phyloP scores from a whole-genome alignment of 2,888 invertebrate species.

The Polydrusus tereticollis region DNA sequence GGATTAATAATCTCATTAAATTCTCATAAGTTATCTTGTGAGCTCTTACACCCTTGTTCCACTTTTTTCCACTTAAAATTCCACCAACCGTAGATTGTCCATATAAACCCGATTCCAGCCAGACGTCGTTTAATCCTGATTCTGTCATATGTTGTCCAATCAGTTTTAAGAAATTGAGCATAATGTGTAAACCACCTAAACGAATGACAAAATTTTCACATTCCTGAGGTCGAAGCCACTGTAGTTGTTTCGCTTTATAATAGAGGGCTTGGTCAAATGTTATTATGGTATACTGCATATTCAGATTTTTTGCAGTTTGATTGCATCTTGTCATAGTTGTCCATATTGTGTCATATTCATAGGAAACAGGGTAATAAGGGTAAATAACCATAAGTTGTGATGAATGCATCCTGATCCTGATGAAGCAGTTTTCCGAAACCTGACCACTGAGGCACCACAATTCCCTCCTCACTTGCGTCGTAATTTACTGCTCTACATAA shows the following conservation, averaged over 20 bases:
- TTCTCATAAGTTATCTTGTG: constrained; percentile 50
- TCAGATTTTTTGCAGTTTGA: constrained; percentile 20
- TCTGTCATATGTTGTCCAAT: constrained; percentile 39
- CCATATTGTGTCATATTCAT: constrained; percentile 48
- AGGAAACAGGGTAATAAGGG: constrained; percentile 38
- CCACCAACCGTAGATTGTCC: constrained; percentile 37
- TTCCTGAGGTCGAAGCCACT: constrained; percentile 39
- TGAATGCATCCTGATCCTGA: neutral
- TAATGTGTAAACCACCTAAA: neutral
- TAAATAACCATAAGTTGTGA: constrained; percentile 36
- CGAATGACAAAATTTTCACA: neutral
- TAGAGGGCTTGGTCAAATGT: constrained; percentile 50
- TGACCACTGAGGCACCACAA: constrained; percentile 33
- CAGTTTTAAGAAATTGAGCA: neutral
- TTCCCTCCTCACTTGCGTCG: neutral
- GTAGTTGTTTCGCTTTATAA: constrained; percentile 48
- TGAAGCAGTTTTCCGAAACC: constrained; percentile 29
- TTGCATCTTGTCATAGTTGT: constrained; percentile 37
- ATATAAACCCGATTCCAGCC: constrained; percentile 49
- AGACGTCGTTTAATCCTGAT: constrained; percentile 42
- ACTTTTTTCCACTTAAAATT: constrained; percentile 44
- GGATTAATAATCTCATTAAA: constrained; percentile 40
- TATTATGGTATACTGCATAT: constrained; percentile 29
- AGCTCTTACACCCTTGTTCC: constrained; percentile 44
- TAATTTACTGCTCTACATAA: too few species aligned